Evolutionary conservation across 2,797 vertebrate genomes (phyloP).

Genomic region (Hephaestus fuliginosus): DNA sequence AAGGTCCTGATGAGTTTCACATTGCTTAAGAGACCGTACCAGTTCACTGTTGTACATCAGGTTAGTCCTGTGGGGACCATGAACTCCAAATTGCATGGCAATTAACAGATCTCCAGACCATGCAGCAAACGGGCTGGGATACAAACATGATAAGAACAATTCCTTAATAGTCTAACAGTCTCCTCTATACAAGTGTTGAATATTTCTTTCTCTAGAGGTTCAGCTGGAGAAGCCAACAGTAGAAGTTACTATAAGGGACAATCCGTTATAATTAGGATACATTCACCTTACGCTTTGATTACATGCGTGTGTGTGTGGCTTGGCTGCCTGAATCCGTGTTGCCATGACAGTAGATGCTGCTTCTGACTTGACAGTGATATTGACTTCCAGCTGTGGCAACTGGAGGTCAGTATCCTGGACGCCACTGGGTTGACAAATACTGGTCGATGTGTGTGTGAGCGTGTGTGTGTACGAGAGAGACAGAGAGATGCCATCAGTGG

Average conservation of each 20-base stretch:
- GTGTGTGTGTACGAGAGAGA: not conserved
- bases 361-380: constrained; percentile 67
- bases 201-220: not conserved
- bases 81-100: not conserved
- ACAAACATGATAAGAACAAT: not conserved
- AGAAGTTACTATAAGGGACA: no score
- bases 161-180: not conserved
- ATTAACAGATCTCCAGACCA: not conserved
- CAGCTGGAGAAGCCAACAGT: not conserved
- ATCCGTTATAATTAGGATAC: no score
- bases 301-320: not conserved
- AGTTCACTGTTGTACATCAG: not conserved
- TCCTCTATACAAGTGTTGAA: not conserved
- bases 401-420: constrained; percentile 72
- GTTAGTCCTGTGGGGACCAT: not conserved
- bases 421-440: constrained; percentile 53
- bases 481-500: constrained; percentile 1
- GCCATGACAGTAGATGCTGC: constrained; percentile 47
- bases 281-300: not conserved
- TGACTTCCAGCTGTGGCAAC: constrained; percentile 66
- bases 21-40: no score
- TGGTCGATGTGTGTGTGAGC: constrained; percentile 58
- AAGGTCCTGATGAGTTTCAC: rapidly evolving
- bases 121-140: not conserved
- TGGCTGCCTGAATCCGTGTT: constrained; percentile 37